Base-by-base conservation (phyloP, 2,888 invertebrate genomes). In the Dynastes tityus region DNA sequence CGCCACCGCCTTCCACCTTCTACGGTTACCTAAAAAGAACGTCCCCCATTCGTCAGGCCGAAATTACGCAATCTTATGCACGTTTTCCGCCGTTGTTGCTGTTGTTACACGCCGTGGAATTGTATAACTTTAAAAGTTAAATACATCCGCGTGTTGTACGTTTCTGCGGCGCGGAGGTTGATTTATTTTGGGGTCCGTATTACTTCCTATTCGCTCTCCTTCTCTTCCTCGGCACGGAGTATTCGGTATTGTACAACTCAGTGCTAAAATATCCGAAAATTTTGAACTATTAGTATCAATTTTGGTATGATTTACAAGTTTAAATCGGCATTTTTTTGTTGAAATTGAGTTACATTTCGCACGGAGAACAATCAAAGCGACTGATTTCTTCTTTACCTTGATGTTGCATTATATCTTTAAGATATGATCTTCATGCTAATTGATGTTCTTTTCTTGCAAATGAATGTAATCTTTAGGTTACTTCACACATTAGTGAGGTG, bases 151-250 rank as follows among this genome's bases (percentile, higher is more conserved):
- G 22, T 58, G 55, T 58, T 58, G 27, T 58, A 58, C 55, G 27
- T 58, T 58, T 58, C 55, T 58, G 6, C 22, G 55, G 55, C 55
- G 55, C 55, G 55, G 55, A 58, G 55, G 55, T 58, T 58, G 55
- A 58, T 58, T 58, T 58, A 58, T 58, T 58, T 58, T 58, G n/a
- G 55, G 55, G 16, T 16, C 55, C 22, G 55, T 58, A 58, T 58
- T 22, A 58, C 55, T 58, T 58, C 55, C 55, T 58, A 58, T 58
- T 58, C 55, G 16, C 55, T 58, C 55, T 58, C 55, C n/a, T 58
- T 58, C 22, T 58, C 22, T 58, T 58, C 55, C 55, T 58, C 55
- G 22, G 55, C 16, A 5, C 22, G 55, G 13, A 4, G 22, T 1
- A 6, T 22, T 58, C 55, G 55, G 5, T 8, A 22, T 58, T 58